Evolutionary conservation across 1,140 invertebrate species (phyloP).

Genomic region (Procambarus clarkii): DNA sequence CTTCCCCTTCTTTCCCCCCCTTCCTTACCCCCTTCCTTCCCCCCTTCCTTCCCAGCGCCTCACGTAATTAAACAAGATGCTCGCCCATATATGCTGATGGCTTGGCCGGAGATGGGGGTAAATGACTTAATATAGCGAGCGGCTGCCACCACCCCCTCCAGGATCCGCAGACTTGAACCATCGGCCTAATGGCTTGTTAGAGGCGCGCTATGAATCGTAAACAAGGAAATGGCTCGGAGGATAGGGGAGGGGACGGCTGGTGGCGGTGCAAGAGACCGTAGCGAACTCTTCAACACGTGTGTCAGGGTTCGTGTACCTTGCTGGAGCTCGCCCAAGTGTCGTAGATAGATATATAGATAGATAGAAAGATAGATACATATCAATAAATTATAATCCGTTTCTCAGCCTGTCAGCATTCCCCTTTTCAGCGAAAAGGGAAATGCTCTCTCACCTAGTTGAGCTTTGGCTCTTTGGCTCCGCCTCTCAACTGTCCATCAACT

Average conservation of each 20-base stretch:
- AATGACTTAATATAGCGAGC: not conserved
- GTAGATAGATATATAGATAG: no score
- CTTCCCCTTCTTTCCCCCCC: no score
- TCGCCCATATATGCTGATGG: not conserved
- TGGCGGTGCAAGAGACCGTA: not conserved
- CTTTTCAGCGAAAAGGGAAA: no score
- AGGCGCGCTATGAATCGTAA: conserved; percentile 15
- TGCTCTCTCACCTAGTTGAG: no score
- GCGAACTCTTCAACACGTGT: no score
- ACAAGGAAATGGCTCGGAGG: not conserved
- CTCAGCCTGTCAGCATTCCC: no score
- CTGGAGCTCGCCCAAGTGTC: no score
- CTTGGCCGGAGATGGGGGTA: conserved; percentile 1
- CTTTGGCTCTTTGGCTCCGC: no score
- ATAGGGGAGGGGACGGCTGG: not conserved
- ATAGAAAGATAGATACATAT: no score
- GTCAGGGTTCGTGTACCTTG: no score
- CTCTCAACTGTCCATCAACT: no score
- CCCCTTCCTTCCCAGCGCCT: not conserved
- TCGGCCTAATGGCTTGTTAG: conserved; percentile 9
- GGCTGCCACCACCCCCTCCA: not conserved
- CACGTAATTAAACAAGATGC: not conserved
- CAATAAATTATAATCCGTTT: no score
- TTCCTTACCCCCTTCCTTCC: not conserved
- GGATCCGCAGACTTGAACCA: conserved; percentile 1